phyloP scores from a whole-genome alignment of 2,113 vertebrate genomes.

The Ia io region DNA sequence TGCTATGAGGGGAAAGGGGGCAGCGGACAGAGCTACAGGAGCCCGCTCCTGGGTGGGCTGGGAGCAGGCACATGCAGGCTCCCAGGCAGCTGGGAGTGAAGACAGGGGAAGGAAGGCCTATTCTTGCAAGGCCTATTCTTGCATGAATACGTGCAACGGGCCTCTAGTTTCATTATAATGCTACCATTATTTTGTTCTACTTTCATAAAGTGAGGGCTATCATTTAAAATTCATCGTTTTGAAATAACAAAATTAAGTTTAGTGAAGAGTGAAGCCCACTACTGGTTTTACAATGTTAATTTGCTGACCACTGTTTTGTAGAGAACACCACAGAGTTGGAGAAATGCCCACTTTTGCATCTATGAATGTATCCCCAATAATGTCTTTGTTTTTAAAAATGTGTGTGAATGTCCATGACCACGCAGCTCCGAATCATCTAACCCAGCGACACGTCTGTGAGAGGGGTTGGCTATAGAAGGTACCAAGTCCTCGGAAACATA shows the following conservation, averaged over 20 bases:
- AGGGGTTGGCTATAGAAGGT: background rate
- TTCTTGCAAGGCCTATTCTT: too few relatives aligned
- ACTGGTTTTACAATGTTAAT: background rate
- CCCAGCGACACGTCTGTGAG: background rate
- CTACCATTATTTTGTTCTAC: background rate
- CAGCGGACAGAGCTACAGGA: too few relatives aligned
- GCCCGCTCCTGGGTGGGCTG: too few relatives aligned
- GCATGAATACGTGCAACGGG: too few relatives aligned
- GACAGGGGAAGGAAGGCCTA: too few relatives aligned
- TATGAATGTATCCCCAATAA: background rate
- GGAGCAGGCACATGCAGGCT: too few relatives aligned
- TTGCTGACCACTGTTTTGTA: background rate
- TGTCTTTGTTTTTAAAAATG: background rate
- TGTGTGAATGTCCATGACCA: background rate
- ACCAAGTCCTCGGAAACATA: background rate
- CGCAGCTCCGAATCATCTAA: background rate
- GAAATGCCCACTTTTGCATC: background rate
- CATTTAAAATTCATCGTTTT: background rate
- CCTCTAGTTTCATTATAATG: background rate
- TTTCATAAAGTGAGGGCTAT: background rate
- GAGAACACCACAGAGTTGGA: background rate
- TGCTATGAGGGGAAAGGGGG: too few relatives aligned
- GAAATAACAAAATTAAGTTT: background rate
- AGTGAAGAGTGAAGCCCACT: background rate
- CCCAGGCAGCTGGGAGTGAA: too few relatives aligned